These are phyloP conservation scores for Cirrhinus molitorella DNA, from an alignment of 2,797 vertebrate genomes.

Conservation along the genomic window DNA sequence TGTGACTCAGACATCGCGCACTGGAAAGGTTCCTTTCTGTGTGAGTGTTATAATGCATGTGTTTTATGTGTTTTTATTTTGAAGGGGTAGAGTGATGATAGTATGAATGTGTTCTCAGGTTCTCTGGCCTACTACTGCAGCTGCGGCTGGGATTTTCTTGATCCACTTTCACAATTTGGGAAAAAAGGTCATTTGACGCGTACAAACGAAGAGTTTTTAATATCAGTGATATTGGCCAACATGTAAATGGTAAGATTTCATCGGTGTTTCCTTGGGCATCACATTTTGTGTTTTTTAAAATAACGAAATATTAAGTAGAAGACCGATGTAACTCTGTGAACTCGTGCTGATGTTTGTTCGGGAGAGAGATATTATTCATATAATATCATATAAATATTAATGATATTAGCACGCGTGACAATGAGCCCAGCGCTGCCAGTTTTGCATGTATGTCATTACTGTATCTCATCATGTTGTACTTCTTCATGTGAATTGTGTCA, in stretches of 20 bases:
- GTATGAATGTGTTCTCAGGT: constrained; percentile 75
- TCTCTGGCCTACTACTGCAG: constrained; percentile 83
- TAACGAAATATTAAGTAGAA: constrained; percentile 35
- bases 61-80: constrained; percentile 52
- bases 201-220: constrained; percentile 65
- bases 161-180: constrained; percentile 81
- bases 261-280: constrained; percentile 25
- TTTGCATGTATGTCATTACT: not conserved
- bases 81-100: constrained; percentile 70
- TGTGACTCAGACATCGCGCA: constrained; percentile 52
- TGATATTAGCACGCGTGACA: constrained; percentile 12
- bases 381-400: constrained; percentile 3
- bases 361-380: constrained; percentile 41
- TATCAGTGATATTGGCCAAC: constrained; percentile 63
- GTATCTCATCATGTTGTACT: constrained; percentile 28
- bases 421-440: constrained; percentile 13
- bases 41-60: constrained; percentile 64
- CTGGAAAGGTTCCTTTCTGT: constrained; percentile 51
- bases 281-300: constrained; percentile 41
- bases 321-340: constrained; percentile 61
- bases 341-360: constrained; percentile 61
- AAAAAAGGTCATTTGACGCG: constrained; percentile 72
- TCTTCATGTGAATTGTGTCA: constrained; percentile 41
- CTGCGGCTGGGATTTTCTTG: constrained; percentile 77
- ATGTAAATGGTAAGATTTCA: constrained; percentile 82